A percentile compares a stretch with the other conserved stretches of the same genome.
Conservation (phyloP, 1,140 invertebrate species). For the Zelostemma sp. region DNA sequence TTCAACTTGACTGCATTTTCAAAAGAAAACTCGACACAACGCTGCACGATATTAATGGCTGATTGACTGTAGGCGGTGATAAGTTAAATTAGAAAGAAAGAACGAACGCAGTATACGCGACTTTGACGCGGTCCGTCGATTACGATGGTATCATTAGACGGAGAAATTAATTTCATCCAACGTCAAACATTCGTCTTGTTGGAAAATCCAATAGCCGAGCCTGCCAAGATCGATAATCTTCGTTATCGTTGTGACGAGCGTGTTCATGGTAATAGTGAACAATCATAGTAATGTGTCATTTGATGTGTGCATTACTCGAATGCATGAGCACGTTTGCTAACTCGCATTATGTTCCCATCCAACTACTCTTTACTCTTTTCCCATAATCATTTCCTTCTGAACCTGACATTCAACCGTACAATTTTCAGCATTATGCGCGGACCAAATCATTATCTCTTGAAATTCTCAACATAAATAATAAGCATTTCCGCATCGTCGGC, state of each 20-base stretch:
- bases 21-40: too few relatives aligned
- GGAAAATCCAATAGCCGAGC: slow-evolving; percentile 13
- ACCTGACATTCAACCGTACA: too few relatives aligned
- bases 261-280: slow-evolving; percentile 13
- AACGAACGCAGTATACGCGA: slow-evolving; percentile 9
- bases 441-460: too few relatives aligned
- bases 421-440: too few relatives aligned
- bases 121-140: slow-evolving; percentile 21
- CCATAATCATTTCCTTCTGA: slow-evolving; percentile 1
- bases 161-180: slow-evolving; percentile 31
- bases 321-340: slow-evolving; percentile 2
- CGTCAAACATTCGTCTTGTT: slow-evolving; percentile 18
- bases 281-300: slow-evolving; percentile 26
- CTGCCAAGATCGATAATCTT: slow-evolving; percentile 32
- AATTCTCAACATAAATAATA: too few relatives aligned
- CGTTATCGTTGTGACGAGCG: slow-evolving; percentile 29
- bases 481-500: too few relatives aligned
- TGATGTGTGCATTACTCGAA: slow-evolving; percentile 9
- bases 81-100: background rate
- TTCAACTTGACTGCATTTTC: too few relatives aligned
- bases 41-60: too few relatives aligned
- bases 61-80: too few relatives aligned
- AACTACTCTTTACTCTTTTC: background rate
- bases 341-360: background rate
- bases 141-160: slow-evolving; percentile 26